Evolutionary conservation across 2,113 vertebrate genomes (phyloP), one percentile per base, ranked within the genome.

Genomic region (Otis tarda): DNA sequence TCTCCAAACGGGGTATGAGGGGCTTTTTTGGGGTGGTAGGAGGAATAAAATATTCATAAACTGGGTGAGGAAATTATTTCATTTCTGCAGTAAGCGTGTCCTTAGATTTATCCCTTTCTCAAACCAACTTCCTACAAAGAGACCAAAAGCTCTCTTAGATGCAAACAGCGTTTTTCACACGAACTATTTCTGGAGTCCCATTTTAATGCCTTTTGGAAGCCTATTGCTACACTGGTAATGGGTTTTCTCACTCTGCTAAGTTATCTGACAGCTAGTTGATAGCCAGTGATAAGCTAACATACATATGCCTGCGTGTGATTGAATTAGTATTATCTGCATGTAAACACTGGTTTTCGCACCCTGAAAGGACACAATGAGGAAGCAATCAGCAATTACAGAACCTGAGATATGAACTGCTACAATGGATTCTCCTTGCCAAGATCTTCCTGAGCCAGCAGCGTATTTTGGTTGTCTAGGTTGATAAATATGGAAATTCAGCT

Each of bases 211-310:
- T 78, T 92, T 78, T 84, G 60, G 83, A 92, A 92, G 31, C 73
- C 43, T 92, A 21, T 64, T 93, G 73, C 79, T 92, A 68, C 24
- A 37, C 9, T 53, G 49, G 19, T 83, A 92, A 94, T 90, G 90
- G 86, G 71, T 95, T 96, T 96, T 96, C 79, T 94, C 80, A 68
- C 64, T 86, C 75, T 89, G 64, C 31, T 60, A 75, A 63, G 79
- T 67, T 90, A 60, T 77, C 56, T 92, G 87, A 83, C 75, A 90
- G 60, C 55, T 23, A 74, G 31, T 27, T 90, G 85, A 70, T 83
- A 93, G 47, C 64, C 73, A 78, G 30, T 83, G 90, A 83, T 90
- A 94, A 94, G 23, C 35, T 71, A 75, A 56, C 35, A 23, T 16
- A 63, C 35, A 68, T 56, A 75, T 64, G 30, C 39, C 83, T 89